These are phyloP conservation scores for Plecturocebus donacophilus DNA, from an alignment of 2,113 vertebrate species.

Conservation along the genomic window DNA sequence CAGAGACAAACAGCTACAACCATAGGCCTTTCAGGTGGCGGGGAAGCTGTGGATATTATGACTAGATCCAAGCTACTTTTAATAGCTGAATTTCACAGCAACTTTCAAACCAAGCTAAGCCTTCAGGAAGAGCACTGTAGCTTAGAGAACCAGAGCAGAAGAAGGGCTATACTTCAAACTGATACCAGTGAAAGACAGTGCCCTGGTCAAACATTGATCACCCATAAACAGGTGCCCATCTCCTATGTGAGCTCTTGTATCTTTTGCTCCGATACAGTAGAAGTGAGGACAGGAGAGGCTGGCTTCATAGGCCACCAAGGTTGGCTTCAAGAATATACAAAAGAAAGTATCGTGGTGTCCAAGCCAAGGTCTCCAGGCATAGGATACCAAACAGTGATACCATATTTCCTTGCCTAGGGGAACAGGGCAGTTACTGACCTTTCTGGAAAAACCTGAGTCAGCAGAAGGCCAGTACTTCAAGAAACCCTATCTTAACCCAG, in stretches of 20 bases:
- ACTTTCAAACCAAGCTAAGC: neutral
- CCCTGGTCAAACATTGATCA: neutral
- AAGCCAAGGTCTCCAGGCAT: neutral
- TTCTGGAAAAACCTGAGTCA: constrained; percentile 24
- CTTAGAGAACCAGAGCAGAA: neutral
- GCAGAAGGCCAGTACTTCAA: neutral
- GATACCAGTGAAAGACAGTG: neutral
- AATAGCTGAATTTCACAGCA: neutral
- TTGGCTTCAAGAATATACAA: neutral
- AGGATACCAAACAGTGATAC: neutral
- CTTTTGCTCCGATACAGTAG: neutral
- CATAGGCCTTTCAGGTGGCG: neutral
- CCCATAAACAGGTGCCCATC: neutral
- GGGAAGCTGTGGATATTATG: neutral
- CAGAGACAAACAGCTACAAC: neutral
- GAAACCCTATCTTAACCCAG: neutral
- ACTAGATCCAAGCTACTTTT: neutral
- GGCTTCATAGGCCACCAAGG: neutral
- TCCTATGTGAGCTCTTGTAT: neutral
- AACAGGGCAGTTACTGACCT: neutral
- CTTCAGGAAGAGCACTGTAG: neutral
- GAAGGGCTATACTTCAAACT: neutral
- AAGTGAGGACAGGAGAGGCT: neutral
- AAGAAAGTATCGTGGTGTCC: neutral
- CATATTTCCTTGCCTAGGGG: neutral